phyloP scores from a whole-genome alignment of 2,113 vertebrate genomes.

The Oryzias woworae region DNA sequence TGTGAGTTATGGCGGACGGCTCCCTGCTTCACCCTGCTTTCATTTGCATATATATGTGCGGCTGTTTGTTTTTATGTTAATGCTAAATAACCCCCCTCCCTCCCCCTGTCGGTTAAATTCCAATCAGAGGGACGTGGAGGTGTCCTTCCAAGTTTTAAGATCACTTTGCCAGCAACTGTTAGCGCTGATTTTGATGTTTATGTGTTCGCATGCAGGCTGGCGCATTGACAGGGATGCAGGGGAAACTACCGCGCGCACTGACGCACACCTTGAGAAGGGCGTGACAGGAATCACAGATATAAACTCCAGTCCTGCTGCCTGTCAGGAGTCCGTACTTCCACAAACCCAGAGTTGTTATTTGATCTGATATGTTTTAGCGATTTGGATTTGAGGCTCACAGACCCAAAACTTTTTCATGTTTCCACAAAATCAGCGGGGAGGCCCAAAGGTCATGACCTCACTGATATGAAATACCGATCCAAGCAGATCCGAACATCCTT shows the following conservation, averaged over 20 bases:
- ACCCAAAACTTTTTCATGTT: too few species aligned
- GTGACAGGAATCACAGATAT: too few species aligned
- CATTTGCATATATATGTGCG: conserved; percentile 68
- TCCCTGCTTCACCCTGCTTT: conserved; percentile 54
- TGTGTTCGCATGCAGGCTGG: conserved; percentile 37
- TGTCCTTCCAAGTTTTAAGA: conserved; percentile 67
- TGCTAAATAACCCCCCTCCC: conserved; percentile 51
- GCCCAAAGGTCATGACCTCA: too few species aligned
- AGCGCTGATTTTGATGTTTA: conserved; percentile 58
- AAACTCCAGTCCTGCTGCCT: conserved; percentile 1
- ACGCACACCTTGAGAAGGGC: too few species aligned
- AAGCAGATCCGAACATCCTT: too few species aligned
- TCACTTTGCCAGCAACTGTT: conserved; percentile 64
- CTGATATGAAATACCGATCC: too few species aligned
- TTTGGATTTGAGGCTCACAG: too few species aligned
- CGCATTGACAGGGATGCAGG: conserved; percentile 12
- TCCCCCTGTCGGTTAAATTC: conserved; percentile 47
- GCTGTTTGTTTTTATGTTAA: conserved; percentile 68
- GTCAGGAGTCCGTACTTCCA: background rate
- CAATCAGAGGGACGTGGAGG: conserved; percentile 56
- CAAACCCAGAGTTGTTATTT: too few species aligned
- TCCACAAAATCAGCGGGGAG: too few species aligned
- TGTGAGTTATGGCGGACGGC: conserved; percentile 59
- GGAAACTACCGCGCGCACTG: background rate
- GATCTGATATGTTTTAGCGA: too few species aligned